Evolutionary conservation across 1,140 invertebrate genomes (phyloP), one percentile per base, ranked within the genome.

Genomic region (Dufourea novaeangliae): DNA sequence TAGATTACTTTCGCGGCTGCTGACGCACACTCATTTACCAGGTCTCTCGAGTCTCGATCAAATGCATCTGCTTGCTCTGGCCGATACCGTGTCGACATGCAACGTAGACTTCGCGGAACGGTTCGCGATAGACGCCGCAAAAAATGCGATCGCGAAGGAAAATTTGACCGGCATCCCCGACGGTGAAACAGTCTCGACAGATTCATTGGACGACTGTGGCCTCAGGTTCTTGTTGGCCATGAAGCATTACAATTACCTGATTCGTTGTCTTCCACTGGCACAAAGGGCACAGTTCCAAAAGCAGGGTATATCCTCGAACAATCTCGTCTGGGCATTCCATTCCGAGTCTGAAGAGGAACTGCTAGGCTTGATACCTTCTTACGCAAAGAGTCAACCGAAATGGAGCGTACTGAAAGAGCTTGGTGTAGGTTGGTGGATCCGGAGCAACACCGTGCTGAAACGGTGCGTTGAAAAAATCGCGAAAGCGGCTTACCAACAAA

Each of bases 281-380:
- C 98, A 99, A 90, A 94, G 98, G 52, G 95, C 96, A 0, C 94
- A 96, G 67, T 95, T 99, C 72, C 97, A 98, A 88, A 96, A 96
- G 71, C 95, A 96, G 80, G 99, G 99, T 20, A 95, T 99, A 0
- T 96, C 96, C 8, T 97, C 97, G 1, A 97, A 97, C 71, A 98
- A 99, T 92, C 93, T 99, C 17, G 98, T 99, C 12, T 99, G 99
- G 99, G 99, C 98, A 1, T 99, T 98, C 92, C 99, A 99, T 93
- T 99, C 98, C 0, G 99, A 99, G 92, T 97, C 97, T 37, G 97
- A 99, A 92, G 98, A 99, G 88, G 99, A 99, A 91, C 92, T 99
- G 39, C 91, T 99, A 2, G 96, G 96, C 70, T 92, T 99, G 22
- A 96, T 99, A 80, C 98, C 98, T 0, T 97, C 96, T 25, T 97